phyloP scores from a whole-genome alignment of 2,797 vertebrate species.

The Spondyliosoma cantharus region DNA sequence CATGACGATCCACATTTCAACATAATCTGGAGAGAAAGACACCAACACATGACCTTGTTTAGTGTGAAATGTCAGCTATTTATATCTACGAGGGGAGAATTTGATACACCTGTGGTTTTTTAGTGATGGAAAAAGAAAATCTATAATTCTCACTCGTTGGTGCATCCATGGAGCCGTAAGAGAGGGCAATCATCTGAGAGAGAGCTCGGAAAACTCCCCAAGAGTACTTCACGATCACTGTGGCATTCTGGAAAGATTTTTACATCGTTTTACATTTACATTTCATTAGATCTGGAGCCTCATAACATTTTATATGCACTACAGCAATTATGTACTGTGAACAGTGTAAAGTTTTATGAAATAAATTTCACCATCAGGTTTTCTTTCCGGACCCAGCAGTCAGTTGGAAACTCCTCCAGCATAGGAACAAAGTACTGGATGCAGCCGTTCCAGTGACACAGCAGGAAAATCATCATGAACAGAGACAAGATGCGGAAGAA shows the following conservation, averaged over 20 bases:
- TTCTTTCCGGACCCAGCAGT: constrained; percentile 86
- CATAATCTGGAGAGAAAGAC: constrained; percentile 77
- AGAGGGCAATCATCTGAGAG: constrained; percentile 86
- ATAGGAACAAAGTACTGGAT: constrained; percentile 88
- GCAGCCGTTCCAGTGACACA: constrained; percentile 89
- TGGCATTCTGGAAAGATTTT: constrained; percentile 82
- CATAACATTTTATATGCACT: not conserved
- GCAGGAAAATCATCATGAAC: constrained; percentile 87
- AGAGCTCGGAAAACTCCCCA: constrained; percentile 86
- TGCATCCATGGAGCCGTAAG: constrained; percentile 85
- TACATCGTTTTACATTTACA: no score
- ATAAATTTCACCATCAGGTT: constrained; percentile 81
- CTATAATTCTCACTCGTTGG: constrained; percentile 82
- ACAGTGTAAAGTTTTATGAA: not conserved
- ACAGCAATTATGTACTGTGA: no score
- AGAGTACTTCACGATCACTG: constrained; percentile 85
- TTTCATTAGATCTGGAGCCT: not conserved
- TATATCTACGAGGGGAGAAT: constrained; percentile 9
- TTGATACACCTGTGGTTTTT: not conserved
- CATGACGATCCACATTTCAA: constrained; percentile 87
- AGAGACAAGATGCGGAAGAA: constrained; percentile 84
- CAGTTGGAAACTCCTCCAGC: constrained; percentile 85
- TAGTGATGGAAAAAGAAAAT: constrained; percentile 27
- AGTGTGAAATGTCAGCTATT: constrained; percentile 1
- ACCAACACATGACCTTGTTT: not conserved